Evolutionary conservation across 2,888 invertebrate genomes (phyloP), one percentile per base, ranked within the genome.

Genomic region (Ferrisia virgata): DNA sequence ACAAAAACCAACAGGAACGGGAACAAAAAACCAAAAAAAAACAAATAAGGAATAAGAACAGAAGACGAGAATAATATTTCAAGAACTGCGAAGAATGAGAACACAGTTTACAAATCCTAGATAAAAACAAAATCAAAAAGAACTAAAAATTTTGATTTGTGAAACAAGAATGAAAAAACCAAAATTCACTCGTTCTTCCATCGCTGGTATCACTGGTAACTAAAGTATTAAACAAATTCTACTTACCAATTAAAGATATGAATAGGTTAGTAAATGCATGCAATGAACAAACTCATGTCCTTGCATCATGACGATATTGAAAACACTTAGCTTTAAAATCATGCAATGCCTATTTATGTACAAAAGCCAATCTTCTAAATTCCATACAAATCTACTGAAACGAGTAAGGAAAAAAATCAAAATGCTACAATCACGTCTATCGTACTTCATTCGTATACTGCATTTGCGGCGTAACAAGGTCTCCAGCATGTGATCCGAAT

Each of bases 391-490:
- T 47, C 47, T 36, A 36, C 4, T 36, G n/a, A 47, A 47, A 47
- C 15, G 0, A 47, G 5, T 47, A 6, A 36, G 36, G 36, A 4
- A 4, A 36, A 36, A 36, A 47, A 47, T 47, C n/a, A 13, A n/a
- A n/a, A n/a, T n/a, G n/a, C n/a, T n/a, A 47, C 5, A 15, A 47
- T n/a, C 47, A 3, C n/a, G n/a, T 1, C n/a, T 13, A 58, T 13
- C 72, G 33, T 36, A 76, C 72, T 36, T 76, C 33, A 33, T 76
- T 36, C 72, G 72, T 36, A 36, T 33, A 15, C 72, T 76, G 28
- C 72, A 76, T 76, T 76, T 76, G 28, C 72, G 72, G 33, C 72
- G 72, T 36, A 76, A 36, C 72, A 76, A 76, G 8, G 72, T 76
- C 36, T 76, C 72, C 36, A 76, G 36, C 6, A 76, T 18, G 33